Evolutionary conservation across 2,888 invertebrate species (phyloP).

Genomic region (Chrysina gloriosa): DNA sequence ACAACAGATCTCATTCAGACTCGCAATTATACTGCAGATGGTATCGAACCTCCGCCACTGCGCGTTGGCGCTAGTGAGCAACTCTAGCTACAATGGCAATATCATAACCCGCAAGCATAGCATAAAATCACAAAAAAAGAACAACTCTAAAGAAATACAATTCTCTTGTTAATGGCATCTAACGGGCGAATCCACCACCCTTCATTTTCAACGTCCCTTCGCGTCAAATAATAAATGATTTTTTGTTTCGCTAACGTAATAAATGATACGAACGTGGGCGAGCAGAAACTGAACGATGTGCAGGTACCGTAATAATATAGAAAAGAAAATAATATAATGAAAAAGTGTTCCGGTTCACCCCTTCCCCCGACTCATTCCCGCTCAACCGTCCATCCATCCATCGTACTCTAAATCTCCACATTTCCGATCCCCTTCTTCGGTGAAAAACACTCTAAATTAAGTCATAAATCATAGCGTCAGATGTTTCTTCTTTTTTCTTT

Average conservation of each 20-base stretch:
- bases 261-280: conserved; percentile 5
- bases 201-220: conserved; percentile 6
- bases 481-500: conserved; percentile 8
- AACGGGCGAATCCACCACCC: no score
- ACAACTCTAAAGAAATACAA: neutral
- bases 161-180: no score
- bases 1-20: no score
- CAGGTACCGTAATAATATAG: neutral
- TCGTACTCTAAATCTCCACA: neutral
- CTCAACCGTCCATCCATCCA: neutral
- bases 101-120: no score
- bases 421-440: conserved; percentile 5
- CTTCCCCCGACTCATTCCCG: neutral
- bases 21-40: no score
- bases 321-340: neutral
- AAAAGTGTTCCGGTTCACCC: no score
- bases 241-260: conserved; percentile 21
- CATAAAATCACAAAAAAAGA: no score
- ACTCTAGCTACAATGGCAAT: no score
- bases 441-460: conserved; percentile 28
- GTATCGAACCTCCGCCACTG: no score
- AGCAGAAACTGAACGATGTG: neutral
- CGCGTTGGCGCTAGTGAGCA: no score
- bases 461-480: conserved; percentile 20
- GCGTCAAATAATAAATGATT: conserved; percentile 19